Percentiles rank a stretch among this genome's conserved stretches.
Conservation (phyloP, 2,888 invertebrate species). For the Folsomia manolachei region DNA sequence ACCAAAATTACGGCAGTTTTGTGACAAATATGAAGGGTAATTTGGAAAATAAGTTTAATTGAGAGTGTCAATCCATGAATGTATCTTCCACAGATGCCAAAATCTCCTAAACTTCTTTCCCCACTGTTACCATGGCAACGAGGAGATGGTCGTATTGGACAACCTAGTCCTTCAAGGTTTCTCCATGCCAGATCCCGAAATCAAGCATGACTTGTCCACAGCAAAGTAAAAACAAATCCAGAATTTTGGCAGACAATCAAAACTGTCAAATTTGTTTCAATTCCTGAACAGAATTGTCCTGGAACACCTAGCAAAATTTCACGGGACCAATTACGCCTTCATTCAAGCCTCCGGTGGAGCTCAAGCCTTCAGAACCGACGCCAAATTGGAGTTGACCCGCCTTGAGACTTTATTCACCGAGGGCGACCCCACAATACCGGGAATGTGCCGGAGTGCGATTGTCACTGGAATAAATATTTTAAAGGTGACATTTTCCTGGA, state of each 20-base stretch:
- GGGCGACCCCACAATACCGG: background rate
- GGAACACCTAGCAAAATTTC: slow-evolving; percentile 33
- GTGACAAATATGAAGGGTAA: slow-evolving; percentile 25
- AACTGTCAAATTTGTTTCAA: background rate
- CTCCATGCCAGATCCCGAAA: slow-evolving; percentile 19
- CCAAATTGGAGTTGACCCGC: slow-evolving; percentile 5
- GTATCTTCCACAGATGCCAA: background rate
- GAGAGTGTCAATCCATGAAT: background rate
- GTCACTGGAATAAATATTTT: slow-evolving; percentile 18
- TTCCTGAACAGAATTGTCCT: slow-evolving; percentile 31
- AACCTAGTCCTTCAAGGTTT: slow-evolving; percentile 27
- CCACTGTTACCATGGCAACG: slow-evolving; percentile 31
- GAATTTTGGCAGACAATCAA: background rate
- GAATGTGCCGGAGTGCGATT: slow-evolving; percentile 1
- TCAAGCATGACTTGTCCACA: slow-evolving; percentile 24
- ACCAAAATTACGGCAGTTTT: slow-evolving; percentile 27
- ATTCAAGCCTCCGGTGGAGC: slow-evolving; percentile 12
- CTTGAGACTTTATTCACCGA: slow-evolving; percentile 12
- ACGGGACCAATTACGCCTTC: slow-evolving; percentile 25
- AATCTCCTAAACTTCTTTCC: slow-evolving; percentile 27
- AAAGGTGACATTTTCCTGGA: slow-evolving; percentile 13
- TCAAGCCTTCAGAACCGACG: background rate
- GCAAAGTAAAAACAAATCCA: slow-evolving; percentile 18
- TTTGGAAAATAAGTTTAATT: background rate
- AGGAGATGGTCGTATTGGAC: slow-evolving; percentile 28